Conservation (phyloP, 2,797 vertebrate species). For the Capromys pilorides region DNA sequence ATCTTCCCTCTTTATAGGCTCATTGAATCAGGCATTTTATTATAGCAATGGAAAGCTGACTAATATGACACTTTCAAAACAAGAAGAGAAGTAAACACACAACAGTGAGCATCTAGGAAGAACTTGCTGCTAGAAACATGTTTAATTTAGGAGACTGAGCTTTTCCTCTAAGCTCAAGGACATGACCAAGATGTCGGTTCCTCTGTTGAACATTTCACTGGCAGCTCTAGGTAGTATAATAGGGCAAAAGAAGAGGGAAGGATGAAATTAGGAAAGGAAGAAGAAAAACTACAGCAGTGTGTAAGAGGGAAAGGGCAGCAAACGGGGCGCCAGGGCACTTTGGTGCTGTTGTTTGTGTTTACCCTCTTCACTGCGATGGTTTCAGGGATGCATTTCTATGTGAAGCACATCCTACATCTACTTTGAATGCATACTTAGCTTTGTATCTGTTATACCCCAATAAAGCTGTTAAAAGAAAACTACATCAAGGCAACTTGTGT, state of each 20-base stretch:
- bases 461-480: conserved; percentile 12
- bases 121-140: not conserved
- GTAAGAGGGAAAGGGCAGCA: not conserved
- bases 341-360: not conserved
- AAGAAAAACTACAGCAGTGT: not conserved
- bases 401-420: not conserved
- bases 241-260: conserved; percentile 11
- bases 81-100: conserved; percentile 32
- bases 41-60: not conserved
- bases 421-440: not conserved
- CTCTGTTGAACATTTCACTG: conserved; percentile 20
- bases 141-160: not conserved
- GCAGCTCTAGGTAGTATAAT: not conserved
- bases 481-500: conserved; percentile 7
- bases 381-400: not conserved
- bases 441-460: not conserved
- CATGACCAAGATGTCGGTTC: not conserved
- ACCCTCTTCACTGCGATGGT: not conserved
- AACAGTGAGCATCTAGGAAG: not conserved
- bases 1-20: not conserved
- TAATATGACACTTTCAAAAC: not conserved
- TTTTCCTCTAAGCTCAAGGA: conserved; percentile 30
- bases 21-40: not conserved
- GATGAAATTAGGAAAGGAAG: not conserved
- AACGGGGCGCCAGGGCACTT: not conserved